Evolutionary conservation across 2,797 vertebrate genomes (phyloP).

Genomic region (Florisuga fusca): DNA sequence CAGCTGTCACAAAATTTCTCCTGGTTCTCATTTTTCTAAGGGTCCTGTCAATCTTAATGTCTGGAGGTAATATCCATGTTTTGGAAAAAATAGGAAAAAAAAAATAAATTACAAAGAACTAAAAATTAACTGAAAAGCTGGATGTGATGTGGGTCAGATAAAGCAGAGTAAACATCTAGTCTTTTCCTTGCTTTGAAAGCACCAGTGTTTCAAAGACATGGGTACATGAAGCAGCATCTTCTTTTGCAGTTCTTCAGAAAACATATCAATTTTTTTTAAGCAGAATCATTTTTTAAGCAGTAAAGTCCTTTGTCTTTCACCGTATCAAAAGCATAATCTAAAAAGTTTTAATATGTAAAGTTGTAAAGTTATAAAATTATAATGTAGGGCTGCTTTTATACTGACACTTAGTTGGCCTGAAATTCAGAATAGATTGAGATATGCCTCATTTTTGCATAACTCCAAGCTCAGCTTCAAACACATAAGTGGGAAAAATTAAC

Average conservation of each 20-base stretch:
- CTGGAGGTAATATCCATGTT: not conserved
- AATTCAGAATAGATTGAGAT: not conserved
- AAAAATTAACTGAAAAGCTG: not conserved
- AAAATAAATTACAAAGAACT: not conserved
- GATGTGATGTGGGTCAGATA: not conserved
- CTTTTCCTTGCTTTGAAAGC: not conserved
- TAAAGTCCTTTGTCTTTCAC: not conserved
- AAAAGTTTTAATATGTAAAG: not conserved
- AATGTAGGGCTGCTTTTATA: not conserved
- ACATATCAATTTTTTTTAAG: not conserved
- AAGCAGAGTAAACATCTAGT: not conserved
- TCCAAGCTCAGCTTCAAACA: slow-evolving; percentile 19
- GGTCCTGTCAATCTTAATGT: not conserved
- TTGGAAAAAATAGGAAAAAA: not conserved
- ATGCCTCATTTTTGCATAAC: not conserved
- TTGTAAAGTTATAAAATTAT: not conserved
- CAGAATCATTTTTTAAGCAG: not conserved
- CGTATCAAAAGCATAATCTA: not conserved
- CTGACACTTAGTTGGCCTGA: not conserved
- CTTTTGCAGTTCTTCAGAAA: not conserved
- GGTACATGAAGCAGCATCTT: not conserved
- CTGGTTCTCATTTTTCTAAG: not conserved
- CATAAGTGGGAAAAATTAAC: slow-evolving; percentile 11
- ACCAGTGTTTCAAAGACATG: not conserved
- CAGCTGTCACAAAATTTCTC: not conserved